Percentiles rank a stretch among this genome's conserved stretches.
phyloP scores from a whole-genome alignment of 2,797 vertebrate genomes.

The Graptemys geographica region DNA sequence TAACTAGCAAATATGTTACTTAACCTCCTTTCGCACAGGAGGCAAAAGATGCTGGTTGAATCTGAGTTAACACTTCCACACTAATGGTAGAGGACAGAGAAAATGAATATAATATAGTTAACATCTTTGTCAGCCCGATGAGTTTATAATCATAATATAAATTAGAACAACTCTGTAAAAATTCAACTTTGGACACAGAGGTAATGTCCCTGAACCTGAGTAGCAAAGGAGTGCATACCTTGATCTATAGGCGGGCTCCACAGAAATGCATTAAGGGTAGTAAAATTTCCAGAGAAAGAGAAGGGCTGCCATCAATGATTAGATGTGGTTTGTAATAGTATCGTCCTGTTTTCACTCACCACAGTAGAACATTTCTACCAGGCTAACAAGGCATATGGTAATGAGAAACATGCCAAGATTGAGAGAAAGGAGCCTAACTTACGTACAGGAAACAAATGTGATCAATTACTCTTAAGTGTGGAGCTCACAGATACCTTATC shows the following conservation, averaged over 20 bases:
- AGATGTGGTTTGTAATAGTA: slow-evolving; percentile 80
- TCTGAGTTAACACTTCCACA: slow-evolving; percentile 8
- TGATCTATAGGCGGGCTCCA: slow-evolving; percentile 47
- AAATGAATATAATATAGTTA: background rate
- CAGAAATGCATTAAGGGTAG: slow-evolving; percentile 4
- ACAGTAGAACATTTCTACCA: slow-evolving; percentile 79
- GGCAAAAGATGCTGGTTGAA: background rate
- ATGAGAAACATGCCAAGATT: slow-evolving; percentile 86
- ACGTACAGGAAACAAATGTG: slow-evolving; percentile 92
- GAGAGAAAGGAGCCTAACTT: slow-evolving; percentile 87
- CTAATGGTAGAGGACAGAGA: background rate
- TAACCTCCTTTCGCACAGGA: background rate
- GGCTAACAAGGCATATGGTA: slow-evolving; percentile 85
- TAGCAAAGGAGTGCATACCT: background rate
- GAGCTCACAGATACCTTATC: slow-evolving; percentile 94
- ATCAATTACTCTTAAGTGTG: slow-evolving; percentile 93
- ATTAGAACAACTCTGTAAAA: background rate
- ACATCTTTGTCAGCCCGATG: slow-evolving; percentile 8
- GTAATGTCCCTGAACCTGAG: background rate
- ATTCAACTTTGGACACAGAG: background rate
- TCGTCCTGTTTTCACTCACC: slow-evolving; percentile 83
- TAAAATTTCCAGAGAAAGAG: slow-evolving; percentile 44
- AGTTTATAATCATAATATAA: background rate
- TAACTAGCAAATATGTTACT: background rate
- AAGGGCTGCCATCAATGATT: slow-evolving; percentile 74